Conservation (phyloP, 2,888 invertebrate genomes). For the Nephrotoma appendiculata region DNA sequence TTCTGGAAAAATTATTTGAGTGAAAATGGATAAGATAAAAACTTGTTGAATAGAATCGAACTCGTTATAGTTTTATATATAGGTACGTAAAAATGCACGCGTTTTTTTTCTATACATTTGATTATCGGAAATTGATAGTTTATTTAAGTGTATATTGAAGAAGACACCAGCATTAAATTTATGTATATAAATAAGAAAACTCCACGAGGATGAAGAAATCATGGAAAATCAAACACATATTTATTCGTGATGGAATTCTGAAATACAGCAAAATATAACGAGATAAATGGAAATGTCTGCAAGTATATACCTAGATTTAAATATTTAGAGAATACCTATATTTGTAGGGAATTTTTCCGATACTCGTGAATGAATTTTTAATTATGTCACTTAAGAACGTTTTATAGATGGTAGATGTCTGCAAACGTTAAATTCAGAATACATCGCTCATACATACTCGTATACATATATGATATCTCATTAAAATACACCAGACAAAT, state of each 20-base stretch:
- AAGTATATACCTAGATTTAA: background rate
- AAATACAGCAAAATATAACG: background rate
- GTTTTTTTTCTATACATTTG: background rate
- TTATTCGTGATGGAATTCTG: background rate
- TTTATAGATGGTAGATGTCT: background rate
- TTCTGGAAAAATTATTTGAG: background rate
- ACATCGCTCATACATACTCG: background rate
- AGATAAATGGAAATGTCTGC: background rate
- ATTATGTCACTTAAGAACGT: background rate
- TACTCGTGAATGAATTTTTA: background rate
- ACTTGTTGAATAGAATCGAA: background rate
- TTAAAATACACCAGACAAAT: background rate
- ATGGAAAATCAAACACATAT: background rate
- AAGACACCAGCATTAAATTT: background rate
- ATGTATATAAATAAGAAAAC: background rate
- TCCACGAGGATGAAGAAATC: background rate
- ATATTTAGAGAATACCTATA: background rate
- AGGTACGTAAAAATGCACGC: background rate
- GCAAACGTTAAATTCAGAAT: background rate
- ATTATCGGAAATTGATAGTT: background rate
- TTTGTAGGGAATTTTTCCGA: background rate
- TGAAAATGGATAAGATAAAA: background rate
- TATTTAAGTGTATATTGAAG: background rate
- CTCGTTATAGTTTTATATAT: background rate
- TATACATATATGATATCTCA: background rate